phyloP scores from a whole-genome alignment of 1,140 invertebrate genomes.

The Pomacea maculata region DNA sequence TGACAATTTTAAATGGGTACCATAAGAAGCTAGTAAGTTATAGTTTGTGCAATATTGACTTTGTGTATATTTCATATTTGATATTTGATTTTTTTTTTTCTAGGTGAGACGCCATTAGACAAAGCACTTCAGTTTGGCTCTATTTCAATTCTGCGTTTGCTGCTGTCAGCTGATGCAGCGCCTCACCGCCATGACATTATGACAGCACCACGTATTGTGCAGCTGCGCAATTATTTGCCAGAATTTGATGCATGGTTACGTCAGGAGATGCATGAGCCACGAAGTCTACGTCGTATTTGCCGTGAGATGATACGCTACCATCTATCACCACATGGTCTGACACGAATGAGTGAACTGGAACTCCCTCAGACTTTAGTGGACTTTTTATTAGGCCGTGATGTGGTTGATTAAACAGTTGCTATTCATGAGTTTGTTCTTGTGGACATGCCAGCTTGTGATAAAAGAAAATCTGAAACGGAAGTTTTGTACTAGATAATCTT shows the following conservation, averaged over 20 bases:
- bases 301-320: background rate
- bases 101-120: constrained; percentile 16
- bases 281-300: background rate
- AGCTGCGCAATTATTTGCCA: constrained; percentile 14
- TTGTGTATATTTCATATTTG: no score
- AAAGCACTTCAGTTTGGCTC: constrained; percentile 15
- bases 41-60: no score
- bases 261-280: constrained; percentile 7
- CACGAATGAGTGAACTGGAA: background rate
- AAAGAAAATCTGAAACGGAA: no score
- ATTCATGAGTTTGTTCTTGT: no score
- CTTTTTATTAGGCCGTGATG: constrained; percentile 4
- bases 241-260: constrained; percentile 20
- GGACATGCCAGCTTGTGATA: no score
- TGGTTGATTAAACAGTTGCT: no score
- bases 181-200: constrained; percentile 14
- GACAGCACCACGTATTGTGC: constrained; percentile 13
- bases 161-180: constrained; percentile 14
- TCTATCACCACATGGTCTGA: constrained; percentile 15
- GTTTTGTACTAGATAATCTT: no score
- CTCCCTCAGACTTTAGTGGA: constrained; percentile 9
- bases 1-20: no score
- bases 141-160: constrained; percentile 9
- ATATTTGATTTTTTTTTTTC: background rate
- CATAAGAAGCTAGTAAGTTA: no score